These are phyloP conservation scores for Cheilosia variabilis DNA, from an alignment of 2,888 invertebrate species.

Conservation along the genomic window DNA sequence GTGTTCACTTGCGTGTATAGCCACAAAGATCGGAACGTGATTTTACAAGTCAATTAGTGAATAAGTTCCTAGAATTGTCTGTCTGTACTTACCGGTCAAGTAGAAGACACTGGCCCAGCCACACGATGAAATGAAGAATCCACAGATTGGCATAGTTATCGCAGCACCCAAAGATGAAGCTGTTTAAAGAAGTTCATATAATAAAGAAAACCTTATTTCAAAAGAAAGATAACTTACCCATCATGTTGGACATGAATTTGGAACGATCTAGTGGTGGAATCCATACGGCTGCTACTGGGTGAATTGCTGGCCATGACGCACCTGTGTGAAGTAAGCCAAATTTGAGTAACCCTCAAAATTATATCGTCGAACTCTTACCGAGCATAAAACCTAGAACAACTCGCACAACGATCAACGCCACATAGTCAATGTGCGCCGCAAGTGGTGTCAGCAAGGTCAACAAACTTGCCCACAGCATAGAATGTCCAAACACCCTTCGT, in stretches of 20 bases:
- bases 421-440: conserved; percentile 88
- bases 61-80: not conserved
- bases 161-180: conserved; percentile 96
- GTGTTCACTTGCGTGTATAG: not conserved
- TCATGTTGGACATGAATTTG: conserved; percentile 96
- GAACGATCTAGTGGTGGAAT: conserved; percentile 97
- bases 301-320: conserved; percentile 97
- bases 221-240: conserved; percentile 86
- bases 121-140: conserved; percentile 90
- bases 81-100: conserved; percentile 86
- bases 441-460: conserved; percentile 92
- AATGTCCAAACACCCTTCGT: conserved; percentile 92
- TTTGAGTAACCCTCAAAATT: conserved; percentile 4
- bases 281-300: conserved; percentile 96
- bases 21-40: conserved; percentile 16
- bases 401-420: conserved; percentile 89
- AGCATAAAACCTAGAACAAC: conserved; percentile 91
- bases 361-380: conserved; percentile 76
- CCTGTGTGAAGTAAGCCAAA: conserved; percentile 85
- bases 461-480: conserved; percentile 91
- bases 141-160: conserved; percentile 94
- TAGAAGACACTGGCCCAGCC: conserved; percentile 97
- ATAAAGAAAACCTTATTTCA: not conserved
- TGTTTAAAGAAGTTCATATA: conserved; percentile 80
- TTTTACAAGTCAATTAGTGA: conserved; percentile 21